These are phyloP conservation scores for Diplodus sargus DNA, from an alignment of 2,797 vertebrate species.

Conservation along the genomic window DNA sequence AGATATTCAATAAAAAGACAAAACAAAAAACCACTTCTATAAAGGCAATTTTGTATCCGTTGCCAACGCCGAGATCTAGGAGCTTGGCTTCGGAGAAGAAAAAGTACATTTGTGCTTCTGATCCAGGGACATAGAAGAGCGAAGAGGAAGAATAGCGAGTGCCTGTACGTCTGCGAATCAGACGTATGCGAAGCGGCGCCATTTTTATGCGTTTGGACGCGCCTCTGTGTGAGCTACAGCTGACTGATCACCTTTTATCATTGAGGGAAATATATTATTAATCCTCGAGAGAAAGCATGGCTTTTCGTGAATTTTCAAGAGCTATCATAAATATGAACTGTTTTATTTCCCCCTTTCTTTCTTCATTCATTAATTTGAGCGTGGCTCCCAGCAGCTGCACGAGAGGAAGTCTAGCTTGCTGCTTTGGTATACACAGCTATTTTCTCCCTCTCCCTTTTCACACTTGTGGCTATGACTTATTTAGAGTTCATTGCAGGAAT, in stretches of 20 bases:
- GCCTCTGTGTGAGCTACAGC: slow-evolving; percentile 58
- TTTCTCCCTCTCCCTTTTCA: slow-evolving; percentile 54
- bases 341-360: slow-evolving; percentile 61
- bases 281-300: slow-evolving; percentile 69
- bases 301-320: slow-evolving; percentile 73
- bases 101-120: slow-evolving; percentile 23
- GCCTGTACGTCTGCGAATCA: slow-evolving; percentile 26
- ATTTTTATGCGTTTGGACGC: slow-evolving; percentile 65
- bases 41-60: slow-evolving; percentile 60
- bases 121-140: slow-evolving; percentile 43
- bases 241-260: slow-evolving; percentile 81
- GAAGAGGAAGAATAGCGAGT: slow-evolving; percentile 27
- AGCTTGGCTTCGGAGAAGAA: slow-evolving; percentile 55
- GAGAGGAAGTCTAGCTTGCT: slow-evolving; percentile 35
- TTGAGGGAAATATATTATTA: slow-evolving; percentile 79
- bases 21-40: slow-evolving; percentile 25
- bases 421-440: slow-evolving; percentile 57
- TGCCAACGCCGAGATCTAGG: slow-evolving; percentile 41
- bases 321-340: slow-evolving; percentile 80
- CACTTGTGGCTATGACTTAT: slow-evolving; percentile 79
- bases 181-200: slow-evolving; percentile 42
- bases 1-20: slow-evolving; percentile 30
- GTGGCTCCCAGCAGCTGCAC: slow-evolving; percentile 63
- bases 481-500: slow-evolving; percentile 80
- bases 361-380: slow-evolving; percentile 74